Evolutionary conservation across 2,888 invertebrate genomes (phyloP).

Genomic region (Stramonita haemastoma): DNA sequence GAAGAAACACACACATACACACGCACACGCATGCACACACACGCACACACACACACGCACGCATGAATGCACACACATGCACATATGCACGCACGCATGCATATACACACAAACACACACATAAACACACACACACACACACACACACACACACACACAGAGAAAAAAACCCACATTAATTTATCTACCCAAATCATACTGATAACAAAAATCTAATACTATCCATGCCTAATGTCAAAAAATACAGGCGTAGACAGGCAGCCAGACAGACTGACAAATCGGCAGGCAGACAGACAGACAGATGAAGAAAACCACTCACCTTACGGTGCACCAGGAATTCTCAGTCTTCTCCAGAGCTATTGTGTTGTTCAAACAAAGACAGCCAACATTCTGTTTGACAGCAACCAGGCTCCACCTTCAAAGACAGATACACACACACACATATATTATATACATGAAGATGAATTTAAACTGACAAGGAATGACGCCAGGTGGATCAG

Average conservation of each 20-base stretch:
- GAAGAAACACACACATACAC: background rate
- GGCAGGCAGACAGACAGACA: too few species aligned
- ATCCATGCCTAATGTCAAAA: too few species aligned
- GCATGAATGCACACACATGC: background rate
- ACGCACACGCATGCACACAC: background rate
- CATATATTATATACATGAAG: too few species aligned
- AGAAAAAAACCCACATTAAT: too few species aligned
- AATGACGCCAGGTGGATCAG: too few species aligned
- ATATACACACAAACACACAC: background rate
- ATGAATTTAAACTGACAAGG: too few species aligned
- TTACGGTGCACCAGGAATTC: background rate
- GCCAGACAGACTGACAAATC: background rate
- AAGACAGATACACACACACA: background rate
- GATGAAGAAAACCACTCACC: background rate
- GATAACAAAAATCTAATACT: too few species aligned
- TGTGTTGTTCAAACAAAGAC: conserved; percentile 25
- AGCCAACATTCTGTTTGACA: background rate
- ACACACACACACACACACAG: background rate
- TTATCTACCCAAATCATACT: too few species aligned
- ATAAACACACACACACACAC: background rate
- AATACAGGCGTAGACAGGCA: too few species aligned
- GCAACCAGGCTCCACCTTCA: conserved; percentile 18
- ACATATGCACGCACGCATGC: background rate
- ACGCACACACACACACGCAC: background rate
- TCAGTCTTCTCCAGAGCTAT: background rate